Evolutionary conservation across 1,140 invertebrate genomes (phyloP).

Genomic region (Portunus trituberculatus): DNA sequence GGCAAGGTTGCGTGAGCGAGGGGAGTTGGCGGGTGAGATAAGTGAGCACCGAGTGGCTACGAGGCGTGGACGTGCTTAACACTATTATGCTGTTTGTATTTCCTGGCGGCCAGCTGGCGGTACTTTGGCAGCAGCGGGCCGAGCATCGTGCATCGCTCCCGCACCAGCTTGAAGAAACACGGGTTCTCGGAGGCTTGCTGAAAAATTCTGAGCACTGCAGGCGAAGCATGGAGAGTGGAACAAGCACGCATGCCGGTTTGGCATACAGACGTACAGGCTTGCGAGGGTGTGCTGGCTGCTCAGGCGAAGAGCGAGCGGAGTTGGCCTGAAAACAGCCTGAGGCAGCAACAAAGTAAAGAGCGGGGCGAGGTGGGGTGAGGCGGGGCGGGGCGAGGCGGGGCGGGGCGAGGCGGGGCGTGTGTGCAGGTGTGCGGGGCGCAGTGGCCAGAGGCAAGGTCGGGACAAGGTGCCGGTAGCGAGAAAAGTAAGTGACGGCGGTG

Average conservation of each 20-base stretch:
- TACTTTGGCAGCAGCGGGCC: not conserved
- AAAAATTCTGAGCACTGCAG: not conserved
- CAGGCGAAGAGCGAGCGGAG: not conserved
- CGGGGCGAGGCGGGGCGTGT: not conserved
- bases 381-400: constrained; percentile 28
- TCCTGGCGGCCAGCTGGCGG: not conserved
- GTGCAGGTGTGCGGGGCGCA: not conserved
- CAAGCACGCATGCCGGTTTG: not conserved
- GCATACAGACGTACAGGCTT: constrained; percentile 7
- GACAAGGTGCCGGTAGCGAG: not conserved
- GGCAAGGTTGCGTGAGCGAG: constrained; percentile 3
- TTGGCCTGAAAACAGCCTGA: not conserved
- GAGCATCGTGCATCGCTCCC: not conserved
- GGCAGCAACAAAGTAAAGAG: not conserved
- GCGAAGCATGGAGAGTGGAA: not conserved
- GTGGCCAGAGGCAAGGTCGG: not conserved
- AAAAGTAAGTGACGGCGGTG: not conserved
- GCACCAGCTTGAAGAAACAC: not conserved
- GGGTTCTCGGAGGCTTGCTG: not conserved
- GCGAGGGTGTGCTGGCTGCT: not conserved
- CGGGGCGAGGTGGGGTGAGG: constrained; percentile 14
- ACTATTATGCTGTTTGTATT: constrained; percentile 16
- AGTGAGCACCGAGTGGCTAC: not conserved
- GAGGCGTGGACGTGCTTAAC: constrained; percentile 8
- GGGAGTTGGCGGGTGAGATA: constrained; percentile 7